A percentile compares a stretch with the other conserved stretches of the same genome.
Evolutionary conservation across 2,888 invertebrate genomes (phyloP).

Genomic region (Pheosia gnoma): DNA sequence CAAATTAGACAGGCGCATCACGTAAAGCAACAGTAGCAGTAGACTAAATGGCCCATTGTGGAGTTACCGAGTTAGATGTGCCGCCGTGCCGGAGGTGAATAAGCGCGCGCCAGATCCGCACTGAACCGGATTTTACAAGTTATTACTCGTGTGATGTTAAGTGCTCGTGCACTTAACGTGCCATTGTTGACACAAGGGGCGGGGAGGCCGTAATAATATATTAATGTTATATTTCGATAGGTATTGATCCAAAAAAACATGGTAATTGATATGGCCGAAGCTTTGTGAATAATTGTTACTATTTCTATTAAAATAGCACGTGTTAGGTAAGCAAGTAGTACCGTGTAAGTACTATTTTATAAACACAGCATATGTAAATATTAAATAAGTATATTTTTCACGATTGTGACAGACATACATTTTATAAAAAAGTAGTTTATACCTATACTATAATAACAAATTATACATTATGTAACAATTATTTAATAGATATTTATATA

Average conservation of each 20-base stretch:
- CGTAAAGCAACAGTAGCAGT: conserved; percentile 21
- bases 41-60: conserved; percentile 28
- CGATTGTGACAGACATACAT: too few species aligned
- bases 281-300: too few species aligned
- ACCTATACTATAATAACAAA: too few species aligned
- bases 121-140: conserved; percentile 30
- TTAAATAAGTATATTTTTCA: too few species aligned
- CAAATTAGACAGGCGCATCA: conserved; percentile 18
- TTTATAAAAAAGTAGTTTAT: too few species aligned
- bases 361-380: too few species aligned
- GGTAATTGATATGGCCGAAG: too few species aligned
- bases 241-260: background rate
- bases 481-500: too few species aligned
- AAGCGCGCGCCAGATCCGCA: conserved; percentile 15
- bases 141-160: conserved; percentile 29
- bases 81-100: conserved; percentile 19
- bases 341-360: too few species aligned
- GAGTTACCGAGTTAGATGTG: conserved; percentile 20
- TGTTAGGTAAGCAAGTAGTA: too few species aligned
- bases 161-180: conserved; percentile 16
- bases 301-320: too few species aligned
- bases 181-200: conserved; percentile 4
- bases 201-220: conserved; percentile 21
- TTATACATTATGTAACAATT: too few species aligned
- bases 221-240: background rate